Base-by-base conservation (phyloP, 2,888 invertebrate species). In the Eristalis tenax region DNA sequence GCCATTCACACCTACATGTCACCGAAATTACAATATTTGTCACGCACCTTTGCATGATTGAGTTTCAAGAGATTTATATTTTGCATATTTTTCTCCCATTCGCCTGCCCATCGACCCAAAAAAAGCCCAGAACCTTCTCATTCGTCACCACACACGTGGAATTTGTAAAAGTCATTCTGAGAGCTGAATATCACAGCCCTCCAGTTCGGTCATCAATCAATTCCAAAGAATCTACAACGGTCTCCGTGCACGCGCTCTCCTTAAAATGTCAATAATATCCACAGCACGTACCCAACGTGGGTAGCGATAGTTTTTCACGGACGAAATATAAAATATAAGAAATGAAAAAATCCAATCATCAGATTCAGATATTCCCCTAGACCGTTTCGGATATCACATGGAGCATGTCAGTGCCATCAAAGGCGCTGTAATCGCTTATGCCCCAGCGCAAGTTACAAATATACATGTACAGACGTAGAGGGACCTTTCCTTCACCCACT, bases 191-290 rank as follows among this genome's bases (percentile, higher is more conserved):
- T 68, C 38, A 59, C 18, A 23, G 43, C 22, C 40, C 26, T 63
- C 26, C 38, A 35, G 28, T 22, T 18, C 50, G 68, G n/a, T 76
- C 71, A 77, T 83, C 70, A 83, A 77, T 83, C 82, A 77, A 83
- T 66, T 71, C 61, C 69, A 38, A 38, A 81, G 56, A 69, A 81
- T 74, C 61, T 63, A 80, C 35, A 59, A n/a, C n/a, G n/a, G n/a
- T 43, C 61, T 23, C 32, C 18, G 38, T 63, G 68, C 15, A 73
- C 73, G 22, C 35, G 63, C 73, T 35, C 57, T 73, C 26, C 61
- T 40, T 83, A 43, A 78, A 77, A 83, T 77, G 83, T 83, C 68
- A 78, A 83, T 83, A 83, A 78, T 78, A 79, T 78, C 68, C 43
- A 57, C 69, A 57, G 73, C 59, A 69, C 68, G 83, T 63, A 78